These are phyloP conservation scores for Cepaea nemoralis DNA, from an alignment of 1,140 invertebrate genomes.

Conservation along the genomic window DNA sequence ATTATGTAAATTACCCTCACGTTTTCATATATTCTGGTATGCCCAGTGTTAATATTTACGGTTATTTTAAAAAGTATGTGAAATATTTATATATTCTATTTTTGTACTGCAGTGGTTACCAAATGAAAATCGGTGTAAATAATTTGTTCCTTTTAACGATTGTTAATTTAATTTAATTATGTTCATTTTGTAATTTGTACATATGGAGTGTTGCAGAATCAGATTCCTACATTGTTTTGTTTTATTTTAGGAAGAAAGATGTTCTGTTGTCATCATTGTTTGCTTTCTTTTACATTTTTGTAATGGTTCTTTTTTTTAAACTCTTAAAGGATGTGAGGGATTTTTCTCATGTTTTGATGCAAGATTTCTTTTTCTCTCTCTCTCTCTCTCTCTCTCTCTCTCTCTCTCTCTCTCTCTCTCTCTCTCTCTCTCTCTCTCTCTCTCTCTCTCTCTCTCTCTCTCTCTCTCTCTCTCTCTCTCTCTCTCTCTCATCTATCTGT, in stretches of 20 bases:
- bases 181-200: not conserved
- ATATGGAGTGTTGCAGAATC: not conserved
- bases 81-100: not conserved
- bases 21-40: not conserved
- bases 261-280: not conserved
- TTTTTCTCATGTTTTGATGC: too few species aligned
- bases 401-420: not conserved
- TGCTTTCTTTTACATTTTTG: not conserved
- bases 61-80: not conserved
- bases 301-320: too few species aligned
- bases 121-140: not conserved
- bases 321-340: too few species aligned
- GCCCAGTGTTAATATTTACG: not conserved
- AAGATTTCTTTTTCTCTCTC: not conserved
- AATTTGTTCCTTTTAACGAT: not conserved
- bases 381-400: not conserved
- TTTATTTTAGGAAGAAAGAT: not conserved
- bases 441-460: conserved; percentile 12
- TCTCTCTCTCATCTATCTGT: not conserved
- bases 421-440: conserved; percentile 11
- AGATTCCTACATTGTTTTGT: not conserved
- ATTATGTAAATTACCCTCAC: not conserved
- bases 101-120: not conserved
- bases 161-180: not conserved
- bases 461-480: not conserved